Conservation (phyloP, 1,140 invertebrate genomes). For the Idris sp. region DNA sequence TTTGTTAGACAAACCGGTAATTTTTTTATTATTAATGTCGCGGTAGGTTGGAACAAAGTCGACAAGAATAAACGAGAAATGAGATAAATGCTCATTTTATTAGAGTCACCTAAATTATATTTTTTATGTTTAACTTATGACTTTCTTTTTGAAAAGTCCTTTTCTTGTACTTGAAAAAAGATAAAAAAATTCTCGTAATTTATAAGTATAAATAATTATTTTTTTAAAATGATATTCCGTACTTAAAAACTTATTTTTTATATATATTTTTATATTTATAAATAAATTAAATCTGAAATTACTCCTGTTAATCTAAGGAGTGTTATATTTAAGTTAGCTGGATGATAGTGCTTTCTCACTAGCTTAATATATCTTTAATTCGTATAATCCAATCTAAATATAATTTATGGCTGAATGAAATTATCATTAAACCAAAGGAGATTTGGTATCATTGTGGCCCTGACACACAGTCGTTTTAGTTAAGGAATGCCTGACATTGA, state of each 20-base stretch:
- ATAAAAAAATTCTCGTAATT: too few relatives aligned
- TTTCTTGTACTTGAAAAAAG: too few relatives aligned
- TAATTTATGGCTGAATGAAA: constrained; percentile 37
- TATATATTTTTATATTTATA: too few relatives aligned
- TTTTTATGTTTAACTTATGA: constrained; percentile 8
- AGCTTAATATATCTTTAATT: constrained; percentile 16
- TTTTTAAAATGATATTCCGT: too few relatives aligned
- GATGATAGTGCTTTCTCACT: neutral
- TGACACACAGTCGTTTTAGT: constrained; percentile 34
- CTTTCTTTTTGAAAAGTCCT: too few relatives aligned
- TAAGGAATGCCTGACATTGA: constrained; percentile 37
- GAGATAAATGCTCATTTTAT: constrained; percentile 25
- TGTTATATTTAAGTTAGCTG: neutral
- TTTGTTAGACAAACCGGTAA: constrained; percentile 3
- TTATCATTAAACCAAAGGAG: constrained; percentile 35
- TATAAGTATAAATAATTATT: too few relatives aligned
- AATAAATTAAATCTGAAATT: neutral
- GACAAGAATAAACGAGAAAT: constrained; percentile 7
- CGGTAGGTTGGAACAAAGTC: neutral
- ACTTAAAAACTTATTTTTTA: too few relatives aligned
- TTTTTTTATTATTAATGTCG: constrained; percentile 15
- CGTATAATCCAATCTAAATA: constrained; percentile 29
- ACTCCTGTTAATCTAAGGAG: neutral
- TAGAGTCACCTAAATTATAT: constrained; percentile 17
- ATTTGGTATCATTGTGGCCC: constrained; percentile 29